Conservation (phyloP, 2,888 invertebrate genomes). For the Buathra laborator region DNA sequence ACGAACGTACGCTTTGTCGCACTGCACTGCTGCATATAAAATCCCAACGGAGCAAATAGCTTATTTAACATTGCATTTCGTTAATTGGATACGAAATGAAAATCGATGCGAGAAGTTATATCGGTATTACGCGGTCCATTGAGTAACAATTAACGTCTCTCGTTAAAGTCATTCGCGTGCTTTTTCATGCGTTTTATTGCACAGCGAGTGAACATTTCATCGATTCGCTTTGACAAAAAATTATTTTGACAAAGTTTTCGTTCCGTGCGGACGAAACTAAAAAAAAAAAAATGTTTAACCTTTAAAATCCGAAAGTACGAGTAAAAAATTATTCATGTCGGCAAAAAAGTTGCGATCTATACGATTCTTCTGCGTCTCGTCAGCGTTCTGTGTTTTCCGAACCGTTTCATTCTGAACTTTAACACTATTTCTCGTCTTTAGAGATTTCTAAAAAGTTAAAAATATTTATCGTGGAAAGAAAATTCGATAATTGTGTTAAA, state of each 20-base stretch:
- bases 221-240: not conserved
- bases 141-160: not conserved
- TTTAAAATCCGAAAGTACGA: not conserved
- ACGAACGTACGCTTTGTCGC: slow-evolving; percentile 33
- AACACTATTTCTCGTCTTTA: not conserved
- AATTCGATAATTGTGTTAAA: too few relatives aligned
- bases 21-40: slow-evolving; percentile 2
- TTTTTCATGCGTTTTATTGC: not conserved
- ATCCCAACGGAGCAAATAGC: not conserved
- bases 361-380: too few relatives aligned
- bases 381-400: too few relatives aligned
- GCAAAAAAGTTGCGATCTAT: not conserved
- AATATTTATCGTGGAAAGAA: too few relatives aligned
- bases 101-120: not conserved
- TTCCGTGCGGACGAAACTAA: not conserved
- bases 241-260: not conserved
- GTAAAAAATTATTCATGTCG: not conserved
- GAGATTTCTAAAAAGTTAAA: not conserved
- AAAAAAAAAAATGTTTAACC: not conserved
- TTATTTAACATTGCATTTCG: not conserved
- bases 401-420: too few relatives aligned
- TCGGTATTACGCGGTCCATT: not conserved
- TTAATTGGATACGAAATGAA: not conserved
- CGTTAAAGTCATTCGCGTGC: not conserved
- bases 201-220: not conserved